These are phyloP conservation scores for Portunus trituberculatus DNA, from an alignment of 1,140 invertebrate species.

Conservation along the genomic window DNA sequence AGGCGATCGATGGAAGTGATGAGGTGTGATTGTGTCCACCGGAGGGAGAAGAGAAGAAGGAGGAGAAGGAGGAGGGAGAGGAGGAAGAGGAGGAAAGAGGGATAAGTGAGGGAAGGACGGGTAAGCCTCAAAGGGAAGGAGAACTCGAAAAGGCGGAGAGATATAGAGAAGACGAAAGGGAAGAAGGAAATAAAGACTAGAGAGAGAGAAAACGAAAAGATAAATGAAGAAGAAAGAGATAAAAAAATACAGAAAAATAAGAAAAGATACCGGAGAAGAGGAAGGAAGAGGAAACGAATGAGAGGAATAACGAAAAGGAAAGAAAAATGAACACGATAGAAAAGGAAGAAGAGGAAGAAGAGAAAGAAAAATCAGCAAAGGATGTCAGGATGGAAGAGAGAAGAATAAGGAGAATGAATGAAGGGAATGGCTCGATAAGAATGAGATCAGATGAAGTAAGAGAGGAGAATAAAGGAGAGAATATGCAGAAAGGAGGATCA, in stretches of 20 bases:
- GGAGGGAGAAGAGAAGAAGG: neutral
- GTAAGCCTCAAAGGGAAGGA: neutral
- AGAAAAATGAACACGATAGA: neutral
- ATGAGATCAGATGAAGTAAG: slow-evolving; percentile 4
- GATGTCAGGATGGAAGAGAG: neutral
- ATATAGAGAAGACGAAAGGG: neutral
- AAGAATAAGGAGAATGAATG: neutral
- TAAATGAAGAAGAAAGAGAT: neutral
- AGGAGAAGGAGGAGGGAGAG: neutral
- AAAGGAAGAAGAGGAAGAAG: neutral
- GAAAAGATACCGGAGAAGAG: neutral
- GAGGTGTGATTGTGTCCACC: slow-evolving; percentile 41
- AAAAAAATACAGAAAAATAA: neutral
- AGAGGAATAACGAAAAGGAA: neutral
- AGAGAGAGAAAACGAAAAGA: neutral
- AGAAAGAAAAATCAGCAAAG: neutral
- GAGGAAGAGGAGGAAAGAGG: neutral
- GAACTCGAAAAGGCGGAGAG: neutral
- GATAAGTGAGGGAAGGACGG: neutral
- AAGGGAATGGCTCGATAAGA: neutral
- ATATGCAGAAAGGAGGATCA: neutral
- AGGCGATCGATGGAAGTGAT: slow-evolving; percentile 42
- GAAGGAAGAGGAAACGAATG: neutral
- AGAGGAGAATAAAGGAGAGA: neutral
- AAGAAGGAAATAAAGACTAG: neutral